Base-by-base conservation (phyloP, 2,113 vertebrate species). In the Crotalus tigris region DNA sequence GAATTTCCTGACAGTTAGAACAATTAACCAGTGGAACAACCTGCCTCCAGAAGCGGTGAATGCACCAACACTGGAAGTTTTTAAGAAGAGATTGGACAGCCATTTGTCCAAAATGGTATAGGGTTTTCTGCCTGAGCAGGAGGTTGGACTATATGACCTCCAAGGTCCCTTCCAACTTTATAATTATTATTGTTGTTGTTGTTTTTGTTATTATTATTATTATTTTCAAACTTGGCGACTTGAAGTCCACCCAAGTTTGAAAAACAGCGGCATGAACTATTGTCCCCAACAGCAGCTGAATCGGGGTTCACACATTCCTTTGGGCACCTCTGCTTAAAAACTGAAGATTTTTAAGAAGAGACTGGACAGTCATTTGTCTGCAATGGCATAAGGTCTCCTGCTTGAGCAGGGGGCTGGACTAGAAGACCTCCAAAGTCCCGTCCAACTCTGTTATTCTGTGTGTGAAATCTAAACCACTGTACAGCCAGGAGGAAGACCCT, bases 181-280 rank as follows among this genome's bases (percentile, higher is more conserved):
- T 44, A 0, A 44, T 44, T 3, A 44, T 44, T 3, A 44, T 44
- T 3, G 0, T 44, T 3, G 0, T 44, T 3, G 0, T 44, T 3
- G 0, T 44, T 3, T 0, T 44, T 3, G 0, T 44, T 3, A 44
- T 44, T 44, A 44, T 44, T 44, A 44, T 44, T 44, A 44, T 44
- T 44, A 44, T 44, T 81, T 39, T 39, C 69, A 21, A 39, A 39
- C 69, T 81, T 8, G 69, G 69, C 33, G 1, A 81, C 33, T 33
- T 19, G 69, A 81, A 75, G 5, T n/a, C 26, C 10, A n/a, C 29
- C 26, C 64, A 69, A n/a, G n/a, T 17, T 75, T 33, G 69, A 33
- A 19, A 75, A 75, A 75, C 2, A 15, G 13, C 17, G 2, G 1
- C 1, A 39, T 33, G 33, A 75, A 75, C 13, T 1, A 75, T 33